These are phyloP conservation scores for Conger conger DNA, from an alignment of 2,113 vertebrate genomes.

Conservation along the genomic window DNA sequence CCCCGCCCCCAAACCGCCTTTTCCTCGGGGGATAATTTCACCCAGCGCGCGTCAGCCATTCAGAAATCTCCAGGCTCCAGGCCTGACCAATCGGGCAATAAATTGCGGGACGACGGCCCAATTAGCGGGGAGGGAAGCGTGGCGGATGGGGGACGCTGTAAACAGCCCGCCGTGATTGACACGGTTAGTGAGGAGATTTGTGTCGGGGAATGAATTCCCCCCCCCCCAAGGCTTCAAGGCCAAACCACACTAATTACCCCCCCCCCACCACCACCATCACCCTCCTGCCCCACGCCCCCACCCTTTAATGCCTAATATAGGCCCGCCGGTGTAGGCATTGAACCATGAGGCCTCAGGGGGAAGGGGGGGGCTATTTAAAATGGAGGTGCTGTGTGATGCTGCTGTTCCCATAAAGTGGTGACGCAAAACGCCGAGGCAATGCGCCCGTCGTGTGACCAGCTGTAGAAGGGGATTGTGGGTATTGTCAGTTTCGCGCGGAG, in stretches of 20 bases:
- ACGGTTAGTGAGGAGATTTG: conserved; percentile 49
- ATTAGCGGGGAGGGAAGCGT: conserved; percentile 61
- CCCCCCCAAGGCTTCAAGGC: conserved; percentile 10
- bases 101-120: conserved; percentile 66
- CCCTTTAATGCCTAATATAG: neutral
- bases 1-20: too few species aligned
- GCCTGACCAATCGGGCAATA: conserved; percentile 60
- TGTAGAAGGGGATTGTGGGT: neutral
- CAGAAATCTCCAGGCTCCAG: conserved; percentile 59
- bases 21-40: conserved; percentile 17
- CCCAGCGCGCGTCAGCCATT: conserved; percentile 34
- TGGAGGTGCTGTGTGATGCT: neutral
- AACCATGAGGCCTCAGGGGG: neutral
- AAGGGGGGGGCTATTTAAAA: neutral
- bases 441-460: neutral
- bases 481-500: neutral
- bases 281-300: neutral
- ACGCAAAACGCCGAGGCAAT: neutral
- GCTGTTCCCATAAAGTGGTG: neutral
- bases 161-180: conserved; percentile 53
- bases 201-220: neutral
- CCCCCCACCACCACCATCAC: conserved; percentile 17
- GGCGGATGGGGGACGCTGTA: conserved; percentile 44
- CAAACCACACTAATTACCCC: neutral
- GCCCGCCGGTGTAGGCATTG: neutral